phyloP scores from a whole-genome alignment of 1,140 invertebrate genomes.

The Mactra quadrangularis region DNA sequence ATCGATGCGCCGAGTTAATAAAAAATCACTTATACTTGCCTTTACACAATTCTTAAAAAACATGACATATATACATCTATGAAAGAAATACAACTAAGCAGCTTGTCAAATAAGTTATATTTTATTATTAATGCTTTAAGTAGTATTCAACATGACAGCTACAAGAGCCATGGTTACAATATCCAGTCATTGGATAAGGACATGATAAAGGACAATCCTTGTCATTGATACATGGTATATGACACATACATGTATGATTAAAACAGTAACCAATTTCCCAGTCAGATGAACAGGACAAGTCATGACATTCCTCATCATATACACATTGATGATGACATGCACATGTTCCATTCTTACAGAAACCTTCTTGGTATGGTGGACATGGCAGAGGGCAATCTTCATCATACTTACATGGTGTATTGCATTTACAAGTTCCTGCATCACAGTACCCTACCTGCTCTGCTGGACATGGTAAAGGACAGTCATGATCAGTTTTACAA shows the following conservation, averaged over 20 bases:
- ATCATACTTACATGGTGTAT: neutral
- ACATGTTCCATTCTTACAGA: constrained; percentile 3
- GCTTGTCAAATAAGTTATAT: too few species aligned
- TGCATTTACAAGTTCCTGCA: neutral
- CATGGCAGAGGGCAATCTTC: neutral
- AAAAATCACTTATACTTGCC: too few species aligned
- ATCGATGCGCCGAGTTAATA: too few species aligned
- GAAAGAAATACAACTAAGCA: too few species aligned
- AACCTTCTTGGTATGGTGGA: neutral
- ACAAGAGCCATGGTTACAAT: constrained; percentile 15
- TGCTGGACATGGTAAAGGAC: constrained; percentile 9
- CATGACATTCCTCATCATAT: neutral
- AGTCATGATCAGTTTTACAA: neutral
- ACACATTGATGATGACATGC: neutral
- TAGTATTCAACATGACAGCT: too few species aligned
- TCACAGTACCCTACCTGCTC: neutral
- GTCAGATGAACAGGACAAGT: neutral
- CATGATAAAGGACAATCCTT: constrained; percentile 11
- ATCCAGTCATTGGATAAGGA: neutral
- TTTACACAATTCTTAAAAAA: too few species aligned
- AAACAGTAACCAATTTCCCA: neutral
- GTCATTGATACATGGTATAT: neutral
- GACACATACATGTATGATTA: neutral
- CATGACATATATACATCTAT: too few species aligned
- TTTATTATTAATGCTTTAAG: too few species aligned